Evolutionary conservation across 2,797 vertebrate species (phyloP).

Genomic region (Rachycentron canadum): DNA sequence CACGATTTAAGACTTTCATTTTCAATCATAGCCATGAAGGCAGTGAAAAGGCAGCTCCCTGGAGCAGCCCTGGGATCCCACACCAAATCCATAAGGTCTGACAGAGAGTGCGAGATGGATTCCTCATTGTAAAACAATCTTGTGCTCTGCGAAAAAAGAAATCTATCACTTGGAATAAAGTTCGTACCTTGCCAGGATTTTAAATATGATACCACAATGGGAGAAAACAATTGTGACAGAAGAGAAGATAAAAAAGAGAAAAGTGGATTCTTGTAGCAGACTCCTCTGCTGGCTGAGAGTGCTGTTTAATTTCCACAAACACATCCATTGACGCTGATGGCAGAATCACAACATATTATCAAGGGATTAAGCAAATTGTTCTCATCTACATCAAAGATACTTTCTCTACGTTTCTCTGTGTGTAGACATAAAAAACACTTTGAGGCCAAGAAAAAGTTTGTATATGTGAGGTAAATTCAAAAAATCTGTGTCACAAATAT

Average conservation of each 20-base stretch:
- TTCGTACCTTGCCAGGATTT: constrained; percentile 15
- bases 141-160: constrained; percentile 16
- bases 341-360: constrained; percentile 23
- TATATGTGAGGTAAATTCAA: neutral
- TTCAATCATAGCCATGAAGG: constrained; percentile 53
- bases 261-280: constrained; percentile 26
- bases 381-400: neutral
- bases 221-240: constrained; percentile 4
- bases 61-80: constrained; percentile 31
- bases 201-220: constrained; percentile 26
- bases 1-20: constrained; percentile 47
- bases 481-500: neutral
- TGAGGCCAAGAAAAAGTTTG: constrained; percentile 1
- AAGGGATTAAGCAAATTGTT: constrained; percentile 18
- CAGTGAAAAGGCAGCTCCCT: constrained; percentile 45
- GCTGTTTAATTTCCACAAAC: constrained; percentile 10
- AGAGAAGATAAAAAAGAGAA: constrained; percentile 1
- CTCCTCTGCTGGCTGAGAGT: neutral
- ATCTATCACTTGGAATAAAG: constrained; percentile 37
- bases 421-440: neutral
- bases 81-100: constrained; percentile 54
- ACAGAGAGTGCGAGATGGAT: constrained; percentile 28
- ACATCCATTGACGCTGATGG: neutral
- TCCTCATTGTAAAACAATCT: constrained; percentile 40
- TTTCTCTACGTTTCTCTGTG: neutral